Evolutionary conservation across 2,888 invertebrate genomes (phyloP).

Genomic region (Hypolimnas misippus): DNA sequence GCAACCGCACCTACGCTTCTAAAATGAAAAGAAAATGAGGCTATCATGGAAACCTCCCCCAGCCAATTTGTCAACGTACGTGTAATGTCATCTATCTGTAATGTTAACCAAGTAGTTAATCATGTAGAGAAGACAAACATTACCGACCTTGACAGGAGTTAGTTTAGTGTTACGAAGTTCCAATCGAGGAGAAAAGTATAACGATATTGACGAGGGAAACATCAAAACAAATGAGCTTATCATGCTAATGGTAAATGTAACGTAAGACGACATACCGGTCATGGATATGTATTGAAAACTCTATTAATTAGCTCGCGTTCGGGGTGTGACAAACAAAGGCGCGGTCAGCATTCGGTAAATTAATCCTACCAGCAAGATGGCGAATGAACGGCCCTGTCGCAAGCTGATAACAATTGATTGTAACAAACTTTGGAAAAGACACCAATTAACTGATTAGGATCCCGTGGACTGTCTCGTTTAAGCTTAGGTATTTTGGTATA

Average conservation of each 20-base stretch:
- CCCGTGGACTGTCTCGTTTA: conserved; percentile 66
- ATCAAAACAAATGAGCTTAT: conserved; percentile 52
- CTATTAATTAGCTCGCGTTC: conserved; percentile 75
- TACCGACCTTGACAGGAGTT: conserved; percentile 53
- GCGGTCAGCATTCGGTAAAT: conserved; percentile 79
- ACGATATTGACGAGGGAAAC: conserved; percentile 44
- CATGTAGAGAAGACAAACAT: conserved; percentile 57
- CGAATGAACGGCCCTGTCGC: conserved; percentile 57
- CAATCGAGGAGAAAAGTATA: conserved; percentile 63
- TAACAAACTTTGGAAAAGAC: conserved; percentile 63
- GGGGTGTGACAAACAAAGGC: conserved; percentile 69
- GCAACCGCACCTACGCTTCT: conserved; percentile 40
- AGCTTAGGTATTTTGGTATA: conserved; percentile 28
- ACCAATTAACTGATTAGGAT: conserved; percentile 75
- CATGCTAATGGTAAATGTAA: conserved; percentile 73
- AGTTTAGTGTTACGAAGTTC: conserved; percentile 55
- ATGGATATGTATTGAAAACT: conserved; percentile 70
- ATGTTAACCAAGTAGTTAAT: conserved; percentile 51
- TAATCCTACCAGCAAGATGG: conserved; percentile 73
- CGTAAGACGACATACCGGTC: conserved; percentile 54
- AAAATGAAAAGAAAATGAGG: conserved; percentile 43
- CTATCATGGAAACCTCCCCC: conserved; percentile 43
- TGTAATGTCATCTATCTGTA: conserved; percentile 43
- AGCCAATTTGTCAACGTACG: conserved; percentile 51
- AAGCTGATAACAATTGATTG: conserved; percentile 69